Evolutionary conservation across 2,797 vertebrate genomes (phyloP), one percentile per base, ranked within the genome.

Genomic region (Petrocephalus schoutedeni): DNA sequence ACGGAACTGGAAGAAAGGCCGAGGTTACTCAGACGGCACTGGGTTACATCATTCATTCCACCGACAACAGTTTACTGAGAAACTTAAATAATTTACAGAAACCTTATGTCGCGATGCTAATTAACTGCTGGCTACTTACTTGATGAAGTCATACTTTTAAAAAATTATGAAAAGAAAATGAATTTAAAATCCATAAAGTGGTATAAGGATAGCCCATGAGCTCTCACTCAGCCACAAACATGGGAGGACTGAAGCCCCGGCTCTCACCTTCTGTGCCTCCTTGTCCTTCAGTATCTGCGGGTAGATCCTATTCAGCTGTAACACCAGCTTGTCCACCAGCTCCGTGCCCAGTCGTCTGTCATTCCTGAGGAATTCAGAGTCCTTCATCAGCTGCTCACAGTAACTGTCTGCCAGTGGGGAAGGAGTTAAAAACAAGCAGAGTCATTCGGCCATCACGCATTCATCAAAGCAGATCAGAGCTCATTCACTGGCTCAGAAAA

Each of bases 281-380:
- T 96, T 97, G 94, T 99, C 96, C n/a, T 94, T 95, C 88, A 99
- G 97, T 91, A 99, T 96, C 93, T 99, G 98, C 2, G 98, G 98
- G 92, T 99, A 97, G 94, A 99, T 98, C 90, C 98, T 96, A 93
- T 99, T 99, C 64, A 99, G 96, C 94, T 99, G 98, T 87, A 99
- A 95, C 89, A 99, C 95, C 84, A 99, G 94, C 95, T 96, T 99
- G 92, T 99, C 98, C 84, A 98, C 95, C 89, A 97, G 94, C 84
- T 97, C 97, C 2, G 98, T 97, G 71, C 96, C 97, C 92, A 99
- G 91, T 74, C 95, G 94, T 41, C 92, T 94, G 0, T 95, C 96
- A 6, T 92, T 87, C 89, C 83, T 92, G 86, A 99, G 96, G 93
- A 97, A 99, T 85, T 93, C 92, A 3, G 93, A 94, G 95, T 99